These are phyloP conservation scores for Bombylius major DNA, from an alignment of 2,888 invertebrate genomes.

Conservation along the genomic window DNA sequence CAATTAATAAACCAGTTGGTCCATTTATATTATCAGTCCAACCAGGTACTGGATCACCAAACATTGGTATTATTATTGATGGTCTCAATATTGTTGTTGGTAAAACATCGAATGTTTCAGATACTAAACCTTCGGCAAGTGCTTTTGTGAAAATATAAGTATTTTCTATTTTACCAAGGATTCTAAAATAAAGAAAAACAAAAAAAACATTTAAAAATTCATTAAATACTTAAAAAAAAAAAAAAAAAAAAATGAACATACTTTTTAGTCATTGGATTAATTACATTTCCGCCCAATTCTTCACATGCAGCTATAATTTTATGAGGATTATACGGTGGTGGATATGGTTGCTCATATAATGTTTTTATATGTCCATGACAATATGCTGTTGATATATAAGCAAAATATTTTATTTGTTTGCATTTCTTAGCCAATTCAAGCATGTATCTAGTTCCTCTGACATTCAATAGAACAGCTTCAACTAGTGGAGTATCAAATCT, in stretches of 20 bases:
- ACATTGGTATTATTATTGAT: slow-evolving; percentile 79
- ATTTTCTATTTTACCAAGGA: slow-evolving; percentile 69
- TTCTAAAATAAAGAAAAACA: slow-evolving; percentile 31
- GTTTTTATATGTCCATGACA: slow-evolving; percentile 76
- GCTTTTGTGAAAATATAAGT: slow-evolving; percentile 93
- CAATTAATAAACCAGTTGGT: slow-evolving; percentile 71
- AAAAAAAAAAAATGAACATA: slow-evolving; percentile 17
- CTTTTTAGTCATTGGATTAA: slow-evolving; percentile 50
- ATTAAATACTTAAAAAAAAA: background rate
- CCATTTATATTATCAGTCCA: slow-evolving; percentile 93
- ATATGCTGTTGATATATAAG: slow-evolving; percentile 76
- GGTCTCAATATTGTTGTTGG: slow-evolving; percentile 75
- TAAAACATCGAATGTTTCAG: slow-evolving; percentile 60
- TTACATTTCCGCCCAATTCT: slow-evolving; percentile 62
- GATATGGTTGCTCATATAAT: slow-evolving; percentile 75
- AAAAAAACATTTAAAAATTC: background rate
- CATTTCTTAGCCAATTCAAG: slow-evolving; percentile 66
- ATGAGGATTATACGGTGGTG: slow-evolving; percentile 65
- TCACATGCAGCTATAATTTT: slow-evolving; percentile 63
- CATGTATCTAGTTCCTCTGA: slow-evolving; percentile 79
- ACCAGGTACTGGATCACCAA: slow-evolving; percentile 72
- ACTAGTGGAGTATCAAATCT: slow-evolving; percentile 85
- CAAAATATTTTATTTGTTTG: slow-evolving; percentile 55
- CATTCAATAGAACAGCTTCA: slow-evolving; percentile 81
- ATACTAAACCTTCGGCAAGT: slow-evolving; percentile 70